A percentile compares a stretch with the other conserved stretches of the same genome.
Conservation (phyloP, 2,113 vertebrate genomes). For the Alexandromys fortis region DNA sequence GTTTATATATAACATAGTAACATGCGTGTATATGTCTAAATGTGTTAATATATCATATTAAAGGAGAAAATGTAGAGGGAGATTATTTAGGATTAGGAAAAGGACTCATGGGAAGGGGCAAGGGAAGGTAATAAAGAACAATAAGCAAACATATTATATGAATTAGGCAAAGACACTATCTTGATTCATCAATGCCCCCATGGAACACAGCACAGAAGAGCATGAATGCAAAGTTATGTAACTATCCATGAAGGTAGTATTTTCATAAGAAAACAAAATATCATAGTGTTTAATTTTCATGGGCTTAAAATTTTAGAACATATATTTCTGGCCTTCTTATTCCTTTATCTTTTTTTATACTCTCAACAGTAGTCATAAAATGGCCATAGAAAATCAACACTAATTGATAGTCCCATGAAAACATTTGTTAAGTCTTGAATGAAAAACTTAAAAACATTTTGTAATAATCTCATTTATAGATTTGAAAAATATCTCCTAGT, state of each 20-base stretch:
- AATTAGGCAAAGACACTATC: neutral
- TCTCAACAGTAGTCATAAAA: neutral
- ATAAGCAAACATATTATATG: neutral
- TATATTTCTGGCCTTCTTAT: neutral
- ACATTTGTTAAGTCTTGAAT: too few species aligned
- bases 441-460: neutral
- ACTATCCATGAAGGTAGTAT: constrained; percentile 3
- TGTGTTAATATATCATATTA: neutral
- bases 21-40: neutral
- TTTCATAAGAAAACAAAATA: constrained; percentile 46
- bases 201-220: neutral
- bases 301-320: neutral
- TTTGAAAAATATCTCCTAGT: neutral
- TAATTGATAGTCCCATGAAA: neutral
- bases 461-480: neutral
- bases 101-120: neutral
- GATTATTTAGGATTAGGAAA: neutral
- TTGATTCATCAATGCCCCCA: neutral
- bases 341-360: constrained; percentile 26
- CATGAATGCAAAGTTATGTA: constrained; percentile 24
- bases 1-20: neutral
- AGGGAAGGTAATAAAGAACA: neutral
- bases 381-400: neutral
- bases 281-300: neutral
- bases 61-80: neutral